Base-by-base conservation (phyloP, 2,113 vertebrate species). In the Microtus richardsoni region DNA sequence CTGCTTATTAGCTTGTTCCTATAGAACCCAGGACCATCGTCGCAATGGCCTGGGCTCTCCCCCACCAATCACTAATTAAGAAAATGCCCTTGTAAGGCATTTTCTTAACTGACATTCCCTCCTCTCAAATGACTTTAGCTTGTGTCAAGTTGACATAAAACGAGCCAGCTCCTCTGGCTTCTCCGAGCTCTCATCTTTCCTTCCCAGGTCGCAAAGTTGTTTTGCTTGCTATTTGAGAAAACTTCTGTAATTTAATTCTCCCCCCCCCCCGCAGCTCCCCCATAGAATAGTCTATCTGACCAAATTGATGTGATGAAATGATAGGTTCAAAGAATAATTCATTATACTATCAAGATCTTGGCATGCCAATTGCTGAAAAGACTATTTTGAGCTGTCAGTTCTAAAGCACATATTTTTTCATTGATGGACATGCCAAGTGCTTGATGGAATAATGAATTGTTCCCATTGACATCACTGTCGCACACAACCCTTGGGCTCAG, bases 291-390 rank as follows among this genome's bases (percentile, higher is more conserved):
- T 95, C 62, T 95, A 90, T 47, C 79, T 95, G 74, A 95, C 2
- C 95, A 93, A 97, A 91, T 62, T 97, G 98, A 98, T 97, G 93
- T 94, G 96, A 96, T 79, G 96, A 97, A 98, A 98, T 74, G 97
- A 98, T 93, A 95, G 97, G 93, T 83, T 89, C 96, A 97, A 98
- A 98, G 96, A 97, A 97, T 75, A 95, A 98, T 98, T 98, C 98
- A 97, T 95, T 97, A 97, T 24, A 1, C 97, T 94, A 85, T 95
- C 96, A 85, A 90, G 96, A 97, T 96, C 96, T 68, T 89, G 96
- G 93, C 64, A 16, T 73, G 49, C 96, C 98, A 98, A 97, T 97
- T 96, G 96, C 96, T 93, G 96, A 95, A 97, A 96, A 97, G 98
- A 97, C 97, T 97, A 98, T 96, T 85, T 95, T 80, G 95, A 97